Conservation (phyloP, 2,888 invertebrate genomes). For the Megamerina dolium region DNA sequence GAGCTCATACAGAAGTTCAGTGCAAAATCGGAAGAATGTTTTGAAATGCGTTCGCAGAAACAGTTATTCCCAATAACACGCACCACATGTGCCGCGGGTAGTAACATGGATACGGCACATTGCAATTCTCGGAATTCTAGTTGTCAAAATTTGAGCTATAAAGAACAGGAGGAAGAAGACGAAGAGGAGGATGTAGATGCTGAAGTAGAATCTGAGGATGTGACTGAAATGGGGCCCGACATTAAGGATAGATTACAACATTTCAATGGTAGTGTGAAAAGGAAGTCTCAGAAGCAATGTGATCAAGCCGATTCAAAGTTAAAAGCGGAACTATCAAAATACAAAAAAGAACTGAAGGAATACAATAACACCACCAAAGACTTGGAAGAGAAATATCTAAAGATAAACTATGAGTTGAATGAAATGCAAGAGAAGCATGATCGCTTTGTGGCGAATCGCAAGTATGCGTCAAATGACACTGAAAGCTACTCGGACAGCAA, state of each 20-base stretch:
- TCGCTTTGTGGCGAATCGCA: conserved; percentile 24
- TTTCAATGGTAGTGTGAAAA: conserved; percentile 10
- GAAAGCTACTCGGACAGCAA: conserved; percentile 16
- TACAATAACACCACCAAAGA: conserved; percentile 37
- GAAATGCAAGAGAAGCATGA: conserved; percentile 40
- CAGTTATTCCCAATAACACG: conserved; percentile 14
- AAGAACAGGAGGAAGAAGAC: not conserved
- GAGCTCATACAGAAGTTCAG: conserved; percentile 19
- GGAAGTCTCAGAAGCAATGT: conserved; percentile 5
- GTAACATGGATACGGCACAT: conserved; percentile 13
- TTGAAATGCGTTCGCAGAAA: conserved; percentile 17
- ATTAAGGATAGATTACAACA: too few species aligned
- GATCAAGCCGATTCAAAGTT: conserved; percentile 18
- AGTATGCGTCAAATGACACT: conserved; percentile 12
- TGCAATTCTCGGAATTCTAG: conserved; percentile 14
- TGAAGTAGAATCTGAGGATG: conserved; percentile 12
- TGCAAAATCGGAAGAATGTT: conserved; percentile 17
- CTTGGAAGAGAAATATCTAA: conserved; percentile 38
- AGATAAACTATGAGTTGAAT: conserved; percentile 37
- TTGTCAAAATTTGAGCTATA: conserved; percentile 12
- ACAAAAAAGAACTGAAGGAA: conserved; percentile 36
- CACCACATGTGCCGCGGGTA: conserved; percentile 13
- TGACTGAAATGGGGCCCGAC: conserved; percentile 2
- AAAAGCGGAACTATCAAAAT: conserved; percentile 34
- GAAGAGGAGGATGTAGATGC: conserved; percentile 12